Base-by-base conservation (phyloP, 2,888 invertebrate species). In the Archaeoteleia sp. region DNA sequence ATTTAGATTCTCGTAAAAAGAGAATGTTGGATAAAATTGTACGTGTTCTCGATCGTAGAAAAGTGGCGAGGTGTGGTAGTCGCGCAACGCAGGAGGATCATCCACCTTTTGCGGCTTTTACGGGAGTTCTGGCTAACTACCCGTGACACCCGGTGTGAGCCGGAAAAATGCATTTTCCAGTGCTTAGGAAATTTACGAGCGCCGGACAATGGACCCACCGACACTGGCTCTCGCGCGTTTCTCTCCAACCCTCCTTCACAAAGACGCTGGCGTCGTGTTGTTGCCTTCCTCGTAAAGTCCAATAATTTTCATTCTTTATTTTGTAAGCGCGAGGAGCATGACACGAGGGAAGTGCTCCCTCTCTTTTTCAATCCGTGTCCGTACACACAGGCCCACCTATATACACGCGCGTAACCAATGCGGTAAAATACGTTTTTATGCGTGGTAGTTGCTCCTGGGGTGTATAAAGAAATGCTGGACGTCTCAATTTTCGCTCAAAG, bases 81-180 rank as follows among this genome's bases (percentile, higher is more conserved):
- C n/a, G 20, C 57, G 43, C 48, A 55, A 55, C 35, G 30, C 29
- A 40, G 55, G 34, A 35, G 25, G 20, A 29, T 10, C 9, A 9
- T 10, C 30, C 30, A 10, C 9, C 30, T 30, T 1, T 40, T 54
- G 54, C 51, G 55, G 39, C 27, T 45, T 51, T 65, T 43, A 57
- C 51, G 40, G 49, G 12, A 51, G 63, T 54, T 23, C 39, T 34
- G 40, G 48, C 27, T 42, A 54, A 62, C 55, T 43, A 53, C 43
- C 60, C 34, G 40, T 30, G 48, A 34, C 27, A 27, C 48, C 46
- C 27, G 35, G 13, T 34, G 49, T 27, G 53, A 58, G 53, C 70
- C 69, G 81, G 78, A 80, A 80, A 82, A 80, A 80, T 79, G 76
- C 76, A 78, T 81, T 81, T 82, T 78, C 79, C 80, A 78, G 76